Evolutionary conservation across 1,140 invertebrate species (phyloP).

Genomic region (Formica selysi): DNA sequence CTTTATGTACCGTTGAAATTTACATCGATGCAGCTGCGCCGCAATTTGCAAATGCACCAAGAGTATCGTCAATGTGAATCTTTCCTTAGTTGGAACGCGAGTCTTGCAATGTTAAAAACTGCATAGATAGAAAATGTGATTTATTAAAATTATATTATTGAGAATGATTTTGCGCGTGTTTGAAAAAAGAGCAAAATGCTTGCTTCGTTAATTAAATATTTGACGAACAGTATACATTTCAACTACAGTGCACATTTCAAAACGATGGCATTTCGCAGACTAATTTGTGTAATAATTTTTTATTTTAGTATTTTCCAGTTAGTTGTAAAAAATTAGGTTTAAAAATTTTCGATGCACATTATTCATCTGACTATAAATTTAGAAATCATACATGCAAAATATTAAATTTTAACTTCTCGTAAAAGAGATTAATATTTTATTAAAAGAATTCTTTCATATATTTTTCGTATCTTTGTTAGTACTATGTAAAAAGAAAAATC

Average conservation of each 20-base stretch:
- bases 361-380: neutral
- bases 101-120: neutral
- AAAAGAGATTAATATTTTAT: neutral
- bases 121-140: constrained; percentile 28
- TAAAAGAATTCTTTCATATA: constrained; percentile 14
- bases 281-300: constrained; percentile 4
- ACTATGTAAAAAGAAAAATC: constrained; percentile 20
- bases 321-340: neutral
- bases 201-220: constrained; percentile 22
- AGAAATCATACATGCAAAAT: neutral
- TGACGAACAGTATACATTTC: neutral
- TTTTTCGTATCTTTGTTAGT: constrained; percentile 2
- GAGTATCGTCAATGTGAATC: constrained; percentile 49
- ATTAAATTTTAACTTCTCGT: neutral
- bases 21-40: constrained; percentile 56
- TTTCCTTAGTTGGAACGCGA: constrained; percentile 39
- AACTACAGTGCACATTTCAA: neutral
- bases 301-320: neutral
- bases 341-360: too few species aligned
- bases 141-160: constrained; percentile 33
- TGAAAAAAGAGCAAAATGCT: constrained; percentile 9
- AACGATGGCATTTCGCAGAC: neutral
- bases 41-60: constrained; percentile 62
- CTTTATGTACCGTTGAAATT: constrained; percentile 51
- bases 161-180: neutral